Base-by-base conservation (phyloP, 2,888 invertebrate species). In the Notodonta dromedarius region DNA sequence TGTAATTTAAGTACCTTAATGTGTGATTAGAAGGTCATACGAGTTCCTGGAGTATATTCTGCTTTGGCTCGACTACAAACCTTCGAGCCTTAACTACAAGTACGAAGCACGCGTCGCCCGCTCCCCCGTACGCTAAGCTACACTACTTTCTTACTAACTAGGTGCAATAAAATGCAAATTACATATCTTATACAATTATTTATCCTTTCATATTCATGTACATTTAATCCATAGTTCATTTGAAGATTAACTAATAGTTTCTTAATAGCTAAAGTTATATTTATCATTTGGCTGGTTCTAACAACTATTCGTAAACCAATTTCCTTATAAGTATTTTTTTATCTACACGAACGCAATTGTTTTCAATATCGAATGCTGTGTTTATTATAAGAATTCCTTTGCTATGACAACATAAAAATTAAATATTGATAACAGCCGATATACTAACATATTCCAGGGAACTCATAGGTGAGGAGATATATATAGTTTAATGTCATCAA, bases 91-190 rank as follows among this genome's bases (percentile, higher is more conserved):
- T 46, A 35, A 59, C 35, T n/a, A 7, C 57, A 5, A 16, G 6
- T 24, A 35, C 35, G 9, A 39, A n/a, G 58, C 74, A 50, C 81
- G 77, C 70, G n/a, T 75, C 78, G 84, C 82, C 85, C 84, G 80
- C 64, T 70, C 76, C 86, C 78, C 76, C 79, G 48, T 67, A 65
- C 81, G 83, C 86, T 82, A 67, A 73, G 65, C 89, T 91, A 91
- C 86, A 75, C 89, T 88, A 90, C 86, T 78, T 82, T 66, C 89
- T 91, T 90, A 91, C 69, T 71, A 76, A 57, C 90, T 92, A 92
- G 84, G 92, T 93, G 92, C 92, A 89, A 86, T 90, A 90, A 86
- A 87, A 88, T 89, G 88, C 88, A 79, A 85, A 85, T 86, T 76
- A 81, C 78, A 81, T 79, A 73, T 84, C 76, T 85, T 85, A 85